Percentiles rank a stretch among this genome's conserved stretches.
phyloP scores from a whole-genome alignment of 2,797 vertebrate genomes.

The Muscicapa comitata region DNA sequence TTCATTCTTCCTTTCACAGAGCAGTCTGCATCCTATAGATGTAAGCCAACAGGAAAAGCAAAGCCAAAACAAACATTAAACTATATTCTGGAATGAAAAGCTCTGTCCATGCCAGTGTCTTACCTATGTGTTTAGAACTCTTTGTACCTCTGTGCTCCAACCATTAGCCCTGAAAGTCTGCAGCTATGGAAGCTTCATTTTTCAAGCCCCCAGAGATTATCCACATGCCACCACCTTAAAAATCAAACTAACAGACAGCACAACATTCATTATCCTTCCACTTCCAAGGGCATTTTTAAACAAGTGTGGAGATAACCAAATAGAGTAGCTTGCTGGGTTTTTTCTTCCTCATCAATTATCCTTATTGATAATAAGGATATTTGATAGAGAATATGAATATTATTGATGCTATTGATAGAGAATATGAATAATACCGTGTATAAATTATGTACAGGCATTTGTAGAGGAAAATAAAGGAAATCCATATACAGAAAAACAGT shows the following conservation, averaged over 20 bases:
- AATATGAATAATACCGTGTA: background rate
- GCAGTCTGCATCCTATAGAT: background rate
- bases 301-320: background rate
- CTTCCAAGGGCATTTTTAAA: constrained; percentile 7
- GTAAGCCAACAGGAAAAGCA: constrained; percentile 8
- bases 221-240: background rate
- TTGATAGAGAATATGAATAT: background rate
- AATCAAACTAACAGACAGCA: background rate
- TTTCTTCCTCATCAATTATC: background rate
- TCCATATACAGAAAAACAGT: background rate
- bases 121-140: background rate
- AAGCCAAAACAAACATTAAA: constrained; percentile 20
- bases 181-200: background rate
- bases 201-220: background rate
- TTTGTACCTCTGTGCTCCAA: background rate
- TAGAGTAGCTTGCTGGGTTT: background rate
- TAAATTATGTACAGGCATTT: background rate
- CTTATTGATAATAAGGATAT: background rate
- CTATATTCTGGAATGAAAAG: background rate
- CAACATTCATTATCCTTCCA: background rate
- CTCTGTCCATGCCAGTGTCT: background rate
- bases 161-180: background rate
- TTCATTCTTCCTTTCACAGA: constrained; percentile 31
- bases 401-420: background rate
- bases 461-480: background rate